These are phyloP conservation scores for Calyptommatus sinebrachiatus DNA, from an alignment of 2,113 vertebrate species.

Conservation along the genomic window DNA sequence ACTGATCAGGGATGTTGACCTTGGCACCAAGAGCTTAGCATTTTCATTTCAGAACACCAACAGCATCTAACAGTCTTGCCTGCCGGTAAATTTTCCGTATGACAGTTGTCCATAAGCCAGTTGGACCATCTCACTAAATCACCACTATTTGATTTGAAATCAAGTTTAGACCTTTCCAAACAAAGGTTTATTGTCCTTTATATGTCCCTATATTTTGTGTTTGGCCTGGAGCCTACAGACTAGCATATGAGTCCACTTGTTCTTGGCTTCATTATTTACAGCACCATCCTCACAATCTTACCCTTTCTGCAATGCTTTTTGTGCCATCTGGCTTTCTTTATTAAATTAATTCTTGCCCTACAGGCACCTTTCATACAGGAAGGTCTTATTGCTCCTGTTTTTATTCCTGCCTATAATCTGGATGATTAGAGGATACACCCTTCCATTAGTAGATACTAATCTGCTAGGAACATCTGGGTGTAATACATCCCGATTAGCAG, in stretches of 20 bases:
- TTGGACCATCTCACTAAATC: slow-evolving; percentile 24
- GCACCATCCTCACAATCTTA: neutral
- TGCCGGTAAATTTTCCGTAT: neutral
- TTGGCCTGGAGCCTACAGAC: neutral
- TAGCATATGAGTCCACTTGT: neutral
- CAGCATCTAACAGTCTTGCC: neutral
- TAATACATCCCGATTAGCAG: neutral
- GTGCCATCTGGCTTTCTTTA: neutral
- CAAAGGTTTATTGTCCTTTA: slow-evolving; percentile 2
- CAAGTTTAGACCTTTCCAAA: slow-evolving; percentile 38
- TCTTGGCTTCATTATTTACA: neutral
- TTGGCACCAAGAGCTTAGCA: neutral
- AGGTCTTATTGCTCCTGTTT: neutral
- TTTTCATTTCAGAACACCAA: neutral
- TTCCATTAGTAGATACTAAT: slow-evolving; percentile 8
- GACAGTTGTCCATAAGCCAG: slow-evolving; percentile 9
- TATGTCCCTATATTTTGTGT: neutral
- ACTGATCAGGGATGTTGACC: neutral
- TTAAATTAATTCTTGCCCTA: slow-evolving; percentile 9
- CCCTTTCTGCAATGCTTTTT: neutral
- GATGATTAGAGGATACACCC: neutral
- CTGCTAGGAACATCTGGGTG: neutral
- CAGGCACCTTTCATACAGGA: neutral
- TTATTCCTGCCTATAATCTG: slow-evolving; percentile 16
- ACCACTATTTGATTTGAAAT: slow-evolving; percentile 24